These are phyloP conservation scores for Okapia johnstoni DNA, from an alignment of 2,113 vertebrate species.

Conservation along the genomic window DNA sequence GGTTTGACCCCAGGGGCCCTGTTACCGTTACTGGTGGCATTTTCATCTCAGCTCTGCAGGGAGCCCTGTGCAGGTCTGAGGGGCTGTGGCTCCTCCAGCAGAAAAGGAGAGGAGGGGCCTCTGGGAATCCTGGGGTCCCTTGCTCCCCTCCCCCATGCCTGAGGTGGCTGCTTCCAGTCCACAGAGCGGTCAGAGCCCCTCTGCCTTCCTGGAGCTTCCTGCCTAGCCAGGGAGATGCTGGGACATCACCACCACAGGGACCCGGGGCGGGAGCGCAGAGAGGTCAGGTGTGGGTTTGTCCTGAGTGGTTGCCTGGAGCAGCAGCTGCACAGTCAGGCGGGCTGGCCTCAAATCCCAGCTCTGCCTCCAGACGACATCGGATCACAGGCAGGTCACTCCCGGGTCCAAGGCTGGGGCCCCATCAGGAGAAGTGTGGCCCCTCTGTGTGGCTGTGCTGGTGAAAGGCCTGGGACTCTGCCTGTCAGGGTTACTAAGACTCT, in stretches of 20 bases:
- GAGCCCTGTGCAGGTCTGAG: neutral
- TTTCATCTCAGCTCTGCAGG: neutral
- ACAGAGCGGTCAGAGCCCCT: neutral
- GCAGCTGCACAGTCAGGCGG: neutral
- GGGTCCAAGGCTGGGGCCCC: neutral
- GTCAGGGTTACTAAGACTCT: neutral
- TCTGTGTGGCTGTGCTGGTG: neutral
- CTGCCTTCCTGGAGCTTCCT: neutral
- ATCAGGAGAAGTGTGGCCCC: neutral
- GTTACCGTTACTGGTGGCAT: neutral
- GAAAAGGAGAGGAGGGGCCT: neutral
- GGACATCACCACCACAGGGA: neutral
- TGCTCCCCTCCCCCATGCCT: fast-evolving
- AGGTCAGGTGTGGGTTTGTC: neutral
- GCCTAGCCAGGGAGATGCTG: too few relatives aligned
- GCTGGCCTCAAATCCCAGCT: neutral
- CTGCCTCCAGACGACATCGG: neutral
- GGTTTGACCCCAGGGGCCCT: neutral
- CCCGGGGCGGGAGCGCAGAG: neutral
- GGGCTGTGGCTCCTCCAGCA: neutral
- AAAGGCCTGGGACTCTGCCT: neutral
- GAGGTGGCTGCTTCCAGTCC: neutral
- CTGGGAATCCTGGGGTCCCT: fast-evolving
- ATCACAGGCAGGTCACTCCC: neutral
- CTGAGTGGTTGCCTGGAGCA: neutral